Evolutionary conservation across 2,888 invertebrate species (phyloP).

Genomic region (Oscheius sp.): DNA sequence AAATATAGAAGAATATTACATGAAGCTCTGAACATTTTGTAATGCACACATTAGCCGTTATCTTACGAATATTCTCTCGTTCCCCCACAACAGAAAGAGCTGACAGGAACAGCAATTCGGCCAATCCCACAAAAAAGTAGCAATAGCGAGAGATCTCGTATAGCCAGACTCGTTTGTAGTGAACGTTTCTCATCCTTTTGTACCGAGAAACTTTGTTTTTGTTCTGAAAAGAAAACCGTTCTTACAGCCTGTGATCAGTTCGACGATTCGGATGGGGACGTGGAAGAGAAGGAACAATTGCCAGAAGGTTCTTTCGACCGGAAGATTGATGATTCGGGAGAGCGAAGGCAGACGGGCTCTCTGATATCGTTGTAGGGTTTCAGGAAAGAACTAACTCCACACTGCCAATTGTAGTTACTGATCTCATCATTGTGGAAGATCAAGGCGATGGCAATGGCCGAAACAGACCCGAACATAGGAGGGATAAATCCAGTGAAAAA

Average conservation of each 20-base stretch:
- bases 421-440: conserved; percentile 72
- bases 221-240: not conserved
- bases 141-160: conserved; percentile 58
- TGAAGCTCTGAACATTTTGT: conserved; percentile 59
- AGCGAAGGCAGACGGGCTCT: conserved; percentile 70
- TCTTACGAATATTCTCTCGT: conserved; percentile 68
- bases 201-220: conserved; percentile 64
- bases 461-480: conserved; percentile 69
- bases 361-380: conserved; percentile 43
- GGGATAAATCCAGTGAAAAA: conserved; percentile 71
- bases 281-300: conserved; percentile 71
- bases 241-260: conserved; percentile 70
- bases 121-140: conserved; percentile 56
- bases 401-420: conserved; percentile 73
- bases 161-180: conserved; percentile 64
- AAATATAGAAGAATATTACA: conserved; percentile 72
- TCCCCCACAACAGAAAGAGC: conserved; percentile 72
- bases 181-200: conserved; percentile 66
- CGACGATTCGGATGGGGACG: conserved; percentile 69
- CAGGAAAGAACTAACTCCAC: conserved; percentile 58
- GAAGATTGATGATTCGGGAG: conserved; percentile 72
- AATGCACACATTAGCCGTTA: not conserved
- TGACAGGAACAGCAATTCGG: conserved; percentile 61
- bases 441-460: conserved; percentile 69
- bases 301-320: conserved; percentile 72